Evolutionary conservation across 2,888 invertebrate genomes (phyloP).

Genomic region (Drosophila peninsularis): DNA sequence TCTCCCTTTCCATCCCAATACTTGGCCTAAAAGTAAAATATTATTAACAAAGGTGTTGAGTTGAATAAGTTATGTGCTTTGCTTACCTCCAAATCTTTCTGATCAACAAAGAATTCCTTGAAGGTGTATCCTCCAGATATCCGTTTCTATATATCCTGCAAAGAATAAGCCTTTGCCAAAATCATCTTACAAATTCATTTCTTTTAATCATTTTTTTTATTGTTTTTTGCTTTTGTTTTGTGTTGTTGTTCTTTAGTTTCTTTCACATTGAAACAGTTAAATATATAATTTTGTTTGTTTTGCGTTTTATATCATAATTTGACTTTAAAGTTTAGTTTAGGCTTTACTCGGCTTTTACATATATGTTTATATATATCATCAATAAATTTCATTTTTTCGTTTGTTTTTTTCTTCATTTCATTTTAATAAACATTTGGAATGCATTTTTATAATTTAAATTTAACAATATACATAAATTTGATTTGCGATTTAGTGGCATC

Average conservation of each 20-base stretch:
- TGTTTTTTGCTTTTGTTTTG: slow-evolving; percentile 25
- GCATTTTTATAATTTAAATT: slow-evolving; percentile 67
- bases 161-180: not conserved
- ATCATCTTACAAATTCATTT: not conserved
- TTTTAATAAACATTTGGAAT: slow-evolving; percentile 74
- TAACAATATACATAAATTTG: slow-evolving; percentile 61
- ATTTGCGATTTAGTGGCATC: slow-evolving; percentile 52
- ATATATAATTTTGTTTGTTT: slow-evolving; percentile 19
- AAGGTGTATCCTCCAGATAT: not conserved
- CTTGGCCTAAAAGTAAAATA: no score
- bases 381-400: slow-evolving; percentile 6
- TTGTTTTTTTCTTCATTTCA: slow-evolving; percentile 36
- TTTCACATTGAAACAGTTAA: slow-evolving; percentile 48
- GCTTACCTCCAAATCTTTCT: no score
- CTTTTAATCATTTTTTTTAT: slow-evolving; percentile 15
- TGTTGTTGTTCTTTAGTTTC: slow-evolving; percentile 42
- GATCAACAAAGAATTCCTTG: no score
- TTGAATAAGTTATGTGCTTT: no score
- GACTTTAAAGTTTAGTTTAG: slow-evolving; percentile 70
- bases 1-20: no score
- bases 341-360: slow-evolving; percentile 58
- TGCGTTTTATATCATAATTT: slow-evolving; percentile 51
- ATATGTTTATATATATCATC: slow-evolving; percentile 7
- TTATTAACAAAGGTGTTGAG: not conserved
- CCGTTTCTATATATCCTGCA: not conserved